phyloP scores from a whole-genome alignment of 2,113 vertebrate genomes.

The Nothoprocta pentlandii region DNA sequence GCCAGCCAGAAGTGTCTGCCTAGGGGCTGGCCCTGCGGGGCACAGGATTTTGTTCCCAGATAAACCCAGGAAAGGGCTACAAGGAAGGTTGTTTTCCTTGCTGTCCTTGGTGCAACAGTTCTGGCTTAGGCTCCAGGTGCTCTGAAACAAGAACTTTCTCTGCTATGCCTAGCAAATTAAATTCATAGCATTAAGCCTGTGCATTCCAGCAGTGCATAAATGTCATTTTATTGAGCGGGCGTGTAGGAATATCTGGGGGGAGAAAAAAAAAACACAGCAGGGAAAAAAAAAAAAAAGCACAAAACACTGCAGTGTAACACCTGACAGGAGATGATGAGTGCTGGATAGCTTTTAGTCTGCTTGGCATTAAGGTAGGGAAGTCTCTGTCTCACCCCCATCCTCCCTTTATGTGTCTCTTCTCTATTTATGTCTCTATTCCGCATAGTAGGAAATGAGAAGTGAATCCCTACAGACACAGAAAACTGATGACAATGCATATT shows the following conservation, averaged over 20 bases:
- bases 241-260: neutral
- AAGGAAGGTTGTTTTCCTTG: neutral
- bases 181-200: neutral
- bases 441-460: neutral
- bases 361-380: neutral
- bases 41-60: neutral
- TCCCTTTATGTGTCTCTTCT: neutral
- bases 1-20: neutral
- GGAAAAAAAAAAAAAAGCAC: no score
- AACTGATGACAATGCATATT: neutral
- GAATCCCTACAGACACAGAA: neutral
- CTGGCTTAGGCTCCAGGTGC: neutral
- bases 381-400: neutral
- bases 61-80: neutral
- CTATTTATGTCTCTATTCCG: neutral
- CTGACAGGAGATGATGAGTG: neutral
- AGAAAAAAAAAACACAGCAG: no score
- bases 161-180: neutral
- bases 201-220: neutral
- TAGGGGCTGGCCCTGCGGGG: neutral
- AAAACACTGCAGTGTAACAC: neutral
- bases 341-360: neutral
- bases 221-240: neutral
- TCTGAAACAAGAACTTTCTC: neutral
- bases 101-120: neutral